These are phyloP conservation scores for Anoplius nigerrimus DNA, from an alignment of 2,888 invertebrate species.

Conservation along the genomic window DNA sequence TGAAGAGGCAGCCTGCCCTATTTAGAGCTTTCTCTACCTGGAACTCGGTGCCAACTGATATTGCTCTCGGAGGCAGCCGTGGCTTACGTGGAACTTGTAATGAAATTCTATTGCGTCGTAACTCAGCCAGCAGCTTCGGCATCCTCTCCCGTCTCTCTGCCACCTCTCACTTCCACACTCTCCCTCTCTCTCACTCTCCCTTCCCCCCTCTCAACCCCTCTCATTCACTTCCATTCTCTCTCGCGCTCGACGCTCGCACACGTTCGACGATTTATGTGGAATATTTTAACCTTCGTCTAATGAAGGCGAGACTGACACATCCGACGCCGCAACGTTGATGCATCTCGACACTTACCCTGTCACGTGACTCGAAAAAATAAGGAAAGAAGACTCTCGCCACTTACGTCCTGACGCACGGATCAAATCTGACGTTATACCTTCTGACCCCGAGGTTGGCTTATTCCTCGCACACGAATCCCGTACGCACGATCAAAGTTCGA, in stretches of 20 bases:
- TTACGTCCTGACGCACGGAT: too few relatives aligned
- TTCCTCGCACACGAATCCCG: too few relatives aligned
- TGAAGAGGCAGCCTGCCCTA: constrained; percentile 2
- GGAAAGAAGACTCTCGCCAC: too few relatives aligned
- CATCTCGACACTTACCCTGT: too few relatives aligned
- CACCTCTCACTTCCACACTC: constrained; percentile 20
- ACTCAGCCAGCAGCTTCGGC: constrained; percentile 7
- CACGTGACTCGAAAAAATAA: not conserved
- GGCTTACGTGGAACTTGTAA: constrained; percentile 39
- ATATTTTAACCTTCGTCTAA: too few relatives aligned
- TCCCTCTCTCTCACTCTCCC: constrained; percentile 7
- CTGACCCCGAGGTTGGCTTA: too few relatives aligned
- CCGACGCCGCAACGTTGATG: too few relatives aligned
- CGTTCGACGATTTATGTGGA: too few relatives aligned
- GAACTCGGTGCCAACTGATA: constrained; percentile 26
- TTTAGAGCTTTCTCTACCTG: constrained; percentile 19
- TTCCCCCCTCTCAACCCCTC: not conserved
- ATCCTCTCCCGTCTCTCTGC: constrained; percentile 15
- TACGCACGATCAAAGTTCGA: too few relatives aligned
- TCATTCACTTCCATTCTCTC: not conserved
- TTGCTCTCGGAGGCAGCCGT: constrained; percentile 24
- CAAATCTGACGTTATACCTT: too few relatives aligned
- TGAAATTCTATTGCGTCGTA: constrained; percentile 47
- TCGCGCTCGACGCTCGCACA: too few relatives aligned
- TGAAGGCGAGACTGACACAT: too few relatives aligned